Base-by-base conservation (phyloP, 2,113 vertebrate genomes). In the Hyperopisus bebe region DNA sequence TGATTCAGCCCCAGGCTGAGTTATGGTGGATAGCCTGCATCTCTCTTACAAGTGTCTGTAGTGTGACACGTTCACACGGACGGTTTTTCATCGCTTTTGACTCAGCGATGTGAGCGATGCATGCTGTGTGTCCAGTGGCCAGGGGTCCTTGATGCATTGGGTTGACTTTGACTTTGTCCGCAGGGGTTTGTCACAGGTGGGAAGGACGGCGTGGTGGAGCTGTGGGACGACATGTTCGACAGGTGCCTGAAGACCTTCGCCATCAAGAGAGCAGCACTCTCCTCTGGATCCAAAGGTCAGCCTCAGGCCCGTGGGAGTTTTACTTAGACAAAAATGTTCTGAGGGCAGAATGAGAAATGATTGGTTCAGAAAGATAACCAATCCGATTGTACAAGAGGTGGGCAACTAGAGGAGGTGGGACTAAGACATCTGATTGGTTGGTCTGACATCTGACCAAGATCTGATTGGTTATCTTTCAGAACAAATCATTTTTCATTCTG, bases 201-300 rank as follows among this genome's bases (percentile, higher is more conserved):
- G 77, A 99, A 99, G 92, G 98, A 99, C 42, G 98, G 98, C 66
- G 94, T 99, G 1, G 98, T 99, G 93, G 98, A 98, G 53, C 97
- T 99, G 66, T 99, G 98, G 98, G 98, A 99, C 91, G 98, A 99
- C 92, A 98, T 97, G 96, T 99, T 99, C 91, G 98, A 99, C 92
- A 95, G 98, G 89, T 99, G 98, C 93, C 90, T 99, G 95, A 99
- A 99, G 96, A 99, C 97, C 0, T 99, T 99, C 0, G 97, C 98
- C 93, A 98, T 99, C 94, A 99, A 99, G 95, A 97, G 98, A 94
- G 94, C 98, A 1, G 95, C 96, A 0, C 92, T 99, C 51, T 98
- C 98, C 4, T 94, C 98, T 0, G 95, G 96, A n/a, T 99, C 98
- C 27, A 99, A 99, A 98, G 98, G 98, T 99, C 27, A 80, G 47